Evolutionary conservation across 2,888 invertebrate genomes (phyloP).

Genomic region (Drosophila buzzatii): DNA sequence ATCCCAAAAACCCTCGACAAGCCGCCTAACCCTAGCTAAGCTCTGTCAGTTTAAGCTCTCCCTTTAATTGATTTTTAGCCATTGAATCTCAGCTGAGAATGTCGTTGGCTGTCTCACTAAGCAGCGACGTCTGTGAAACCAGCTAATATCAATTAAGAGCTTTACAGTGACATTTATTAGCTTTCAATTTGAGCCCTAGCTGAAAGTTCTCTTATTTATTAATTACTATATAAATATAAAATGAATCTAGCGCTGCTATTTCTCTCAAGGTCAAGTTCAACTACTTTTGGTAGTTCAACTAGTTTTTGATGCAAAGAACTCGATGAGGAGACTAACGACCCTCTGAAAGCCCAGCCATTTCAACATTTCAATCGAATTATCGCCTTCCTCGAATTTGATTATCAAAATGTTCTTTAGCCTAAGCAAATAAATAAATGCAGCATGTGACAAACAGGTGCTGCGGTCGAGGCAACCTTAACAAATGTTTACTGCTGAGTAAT

Average conservation of each 20-base stretch:
- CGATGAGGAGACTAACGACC: too few species aligned
- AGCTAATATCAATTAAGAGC: constrained; percentile 1
- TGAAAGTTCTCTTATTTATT: neutral
- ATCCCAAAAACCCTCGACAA: constrained; percentile 14
- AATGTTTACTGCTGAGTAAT: constrained; percentile 41
- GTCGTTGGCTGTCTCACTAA: neutral
- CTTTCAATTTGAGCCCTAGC: neutral
- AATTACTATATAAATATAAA: too few species aligned
- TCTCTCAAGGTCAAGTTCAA: neutral
- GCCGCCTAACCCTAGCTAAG: neutral
- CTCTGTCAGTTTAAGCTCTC: constrained; percentile 41
- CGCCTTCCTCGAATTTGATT: constrained; percentile 5
- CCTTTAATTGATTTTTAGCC: constrained; percentile 71
- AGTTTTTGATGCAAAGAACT: too few species aligned
- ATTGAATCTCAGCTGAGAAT: constrained; percentile 44
- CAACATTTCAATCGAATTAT: neutral
- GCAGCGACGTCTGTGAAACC: neutral
- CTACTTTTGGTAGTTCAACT: neutral
- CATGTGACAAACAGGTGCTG: constrained; percentile 60
- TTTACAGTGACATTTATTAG: constrained; percentile 1
- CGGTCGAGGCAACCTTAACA: neutral
- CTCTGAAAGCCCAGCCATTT: neutral
- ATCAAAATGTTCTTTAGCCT: constrained; percentile 16
- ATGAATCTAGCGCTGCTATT: too few species aligned
- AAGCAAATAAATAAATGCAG: constrained; percentile 17